Percentiles rank a stretch among this genome's conserved stretches.
Evolutionary conservation across 2,797 vertebrate genomes (phyloP).

Genomic region (Myripristis jacobus): DNA sequence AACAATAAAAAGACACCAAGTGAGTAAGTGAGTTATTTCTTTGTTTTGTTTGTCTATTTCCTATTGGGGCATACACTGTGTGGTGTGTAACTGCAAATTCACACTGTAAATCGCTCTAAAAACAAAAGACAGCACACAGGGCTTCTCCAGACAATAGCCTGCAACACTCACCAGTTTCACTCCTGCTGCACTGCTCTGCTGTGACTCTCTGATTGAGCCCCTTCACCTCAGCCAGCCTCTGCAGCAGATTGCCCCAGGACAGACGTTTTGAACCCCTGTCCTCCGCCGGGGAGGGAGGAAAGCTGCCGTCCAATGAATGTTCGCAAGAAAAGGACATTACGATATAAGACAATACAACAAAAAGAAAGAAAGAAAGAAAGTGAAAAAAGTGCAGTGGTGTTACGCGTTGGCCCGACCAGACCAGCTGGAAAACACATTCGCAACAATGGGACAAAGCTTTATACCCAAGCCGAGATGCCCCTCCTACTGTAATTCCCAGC

Average conservation of each 20-base stretch:
- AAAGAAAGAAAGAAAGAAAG: no score
- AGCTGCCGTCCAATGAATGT: conserved; percentile 71
- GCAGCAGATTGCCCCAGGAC: conserved; percentile 83
- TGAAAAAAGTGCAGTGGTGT: conserved; percentile 39
- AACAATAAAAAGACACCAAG: not conserved
- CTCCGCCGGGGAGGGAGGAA: conserved; percentile 72
- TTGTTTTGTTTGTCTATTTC: no score
- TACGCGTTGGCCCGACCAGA: conserved; percentile 13
- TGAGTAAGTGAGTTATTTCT: not conserved
- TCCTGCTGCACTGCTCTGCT: conserved; percentile 66
- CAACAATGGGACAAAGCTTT: conserved; percentile 77
- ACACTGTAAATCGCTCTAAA: conserved; percentile 7
- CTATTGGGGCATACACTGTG: no score
- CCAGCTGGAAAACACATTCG: conserved; percentile 64
- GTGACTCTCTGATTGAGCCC: conserved; percentile 75
- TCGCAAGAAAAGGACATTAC: conserved; percentile 68
- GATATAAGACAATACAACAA: not conserved
- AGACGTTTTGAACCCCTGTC: conserved; percentile 69
- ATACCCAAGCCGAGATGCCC: conserved; percentile 40
- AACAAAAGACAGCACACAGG: conserved; percentile 6
- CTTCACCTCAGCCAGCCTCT: conserved; percentile 83
- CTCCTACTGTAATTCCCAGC: conserved; percentile 56
- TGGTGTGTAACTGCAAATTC: no score
- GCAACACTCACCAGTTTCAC: conserved; percentile 67
- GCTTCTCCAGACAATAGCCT: conserved; percentile 7